Evolutionary conservation across 2,797 vertebrate genomes (phyloP), one percentile per base, ranked within the genome.

Genomic region (Pseudochaenichthys georgianus): DNA sequence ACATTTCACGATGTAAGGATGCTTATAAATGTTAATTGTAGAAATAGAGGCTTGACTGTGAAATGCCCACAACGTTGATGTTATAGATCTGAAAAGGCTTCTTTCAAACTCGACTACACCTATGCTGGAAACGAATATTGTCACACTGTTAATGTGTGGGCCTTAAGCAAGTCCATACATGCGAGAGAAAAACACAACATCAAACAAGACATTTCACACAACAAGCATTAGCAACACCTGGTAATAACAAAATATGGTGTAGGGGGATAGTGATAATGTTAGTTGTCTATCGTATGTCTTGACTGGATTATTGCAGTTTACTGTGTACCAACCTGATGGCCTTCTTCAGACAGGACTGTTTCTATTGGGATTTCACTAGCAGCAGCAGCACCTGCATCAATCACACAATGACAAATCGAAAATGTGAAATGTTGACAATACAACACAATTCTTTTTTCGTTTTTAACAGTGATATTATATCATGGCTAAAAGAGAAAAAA

Each of bases 291-390:
- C 6, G 15, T 34, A 21, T 41, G 21, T 5, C 13, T 12, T 28
- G 21, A 64, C 3, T 31, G 4, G 23, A 68, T 46, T 41, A 54
- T 17, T 34, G 9, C 2, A 41, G 48, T 50, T 67, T 11, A 55
- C 3, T 34, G 11, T 65, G 54, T 46, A 88, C 93, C 66, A 73
- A 96, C 95, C 95, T 95, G 93, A 43, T 94, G 94, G 38, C 95
- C 95, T 80, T 95, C 94, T 72, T 95, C 95, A 61, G 95, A 95
- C 55, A 95, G 82, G 13, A 93, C 73, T 0, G 91, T 88, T 77
- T 95, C 93, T 63, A 90, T n/a, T 38, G 81, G 79, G 52, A 88
- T 75, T 70, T 93, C 93, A 80, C 78, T 83, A 23, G 23, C 23
- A 28, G 23, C 23, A 46, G 88, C 72, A 54, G 89, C 91, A 82